These are phyloP conservation scores for Gorsachius magnificus DNA, from an alignment of 2,797 vertebrate species.

Conservation along the genomic window DNA sequence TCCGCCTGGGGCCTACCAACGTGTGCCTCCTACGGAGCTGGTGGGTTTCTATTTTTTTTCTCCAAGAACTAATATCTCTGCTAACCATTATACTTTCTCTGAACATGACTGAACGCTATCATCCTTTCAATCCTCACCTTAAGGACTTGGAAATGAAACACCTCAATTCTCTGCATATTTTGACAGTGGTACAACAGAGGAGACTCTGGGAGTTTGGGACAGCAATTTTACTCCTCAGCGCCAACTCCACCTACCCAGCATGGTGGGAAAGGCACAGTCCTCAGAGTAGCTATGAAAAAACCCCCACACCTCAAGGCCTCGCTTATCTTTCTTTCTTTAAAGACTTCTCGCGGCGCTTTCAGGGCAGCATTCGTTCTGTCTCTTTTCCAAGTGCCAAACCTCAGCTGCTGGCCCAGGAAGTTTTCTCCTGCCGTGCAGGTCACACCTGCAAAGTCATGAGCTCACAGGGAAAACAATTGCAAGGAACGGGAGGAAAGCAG, in stretches of 20 bases:
- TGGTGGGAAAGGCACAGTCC: not conserved
- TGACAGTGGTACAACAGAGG: not conserved
- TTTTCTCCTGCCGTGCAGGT: not conserved
- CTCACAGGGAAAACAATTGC: not conserved
- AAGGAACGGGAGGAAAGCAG: not conserved
- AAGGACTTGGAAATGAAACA: no score
- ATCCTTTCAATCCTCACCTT: not conserved
- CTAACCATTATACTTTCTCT: not conserved
- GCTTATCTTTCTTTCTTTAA: not conserved
- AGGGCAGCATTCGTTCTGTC: not conserved
- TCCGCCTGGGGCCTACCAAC: accelerated
- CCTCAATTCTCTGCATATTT: not conserved
- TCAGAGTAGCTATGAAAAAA: not conserved
- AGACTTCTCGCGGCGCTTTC: not conserved
- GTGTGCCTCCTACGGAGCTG: not conserved
- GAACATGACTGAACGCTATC: accelerated
- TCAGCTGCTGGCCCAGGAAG: not conserved
- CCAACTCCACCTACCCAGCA: not conserved
- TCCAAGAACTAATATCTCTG: not conserved
- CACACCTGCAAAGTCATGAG: not conserved
- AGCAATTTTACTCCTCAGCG: not conserved
- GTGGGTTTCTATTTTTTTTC: accelerated
- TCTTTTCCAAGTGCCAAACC: not conserved
- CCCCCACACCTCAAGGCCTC: not conserved
- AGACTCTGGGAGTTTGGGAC: not conserved